Base-by-base conservation (phyloP, 37 sponge, comb jelly and placozoan genomes). In the Aplysina aerophoba region DNA sequence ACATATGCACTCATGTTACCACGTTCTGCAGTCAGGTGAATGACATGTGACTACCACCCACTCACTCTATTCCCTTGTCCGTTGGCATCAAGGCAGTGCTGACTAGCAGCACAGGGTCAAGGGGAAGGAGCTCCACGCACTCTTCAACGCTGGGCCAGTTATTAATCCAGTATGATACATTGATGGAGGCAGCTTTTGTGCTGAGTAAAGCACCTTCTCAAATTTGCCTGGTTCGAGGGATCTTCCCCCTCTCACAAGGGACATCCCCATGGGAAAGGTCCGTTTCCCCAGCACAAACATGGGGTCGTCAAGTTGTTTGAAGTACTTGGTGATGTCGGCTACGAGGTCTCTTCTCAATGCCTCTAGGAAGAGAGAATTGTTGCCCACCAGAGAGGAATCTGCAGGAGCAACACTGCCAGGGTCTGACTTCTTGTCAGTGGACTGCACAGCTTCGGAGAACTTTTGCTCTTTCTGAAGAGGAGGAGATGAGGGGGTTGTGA, bases 21-120 rank as follows among this genome's bases (percentile, higher is more conserved):
- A 33, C n/a, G n/a, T n/a, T n/a, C n/a, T n/a, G n/a, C n/a, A n/a
- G n/a, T 71, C 36, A 36, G 2, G 20, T 24, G 54, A 53, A 53
- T 12, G 24, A 8, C 78, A 75, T 24, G 24, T 24, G 31, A 41
- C 21, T 6, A 53, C 3, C 74, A 19, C 3, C 8, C n/a, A 79
- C 92, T 87, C 78, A 94, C 95, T 89, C 81, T 3, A 87, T 79
- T 73, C 90, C 90, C 71, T 94, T 94, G 28, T 89, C 81, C 13
- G 89, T 84, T 24, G 92, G 91, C 36, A 92, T 89, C 75, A 94
- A 80, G 85, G 92, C 92, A 11, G 92, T 92, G 60, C 92, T 94
- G 55, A 93, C 83, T 59, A 87, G 92, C 22, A 88, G 63, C 54
- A 91, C 3, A 16, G 37, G 63, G 39, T 73, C 84, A 13, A 88